Evolutionary conservation across 2,113 vertebrate genomes (phyloP).

Genomic region (Cinclus mexicanus): DNA sequence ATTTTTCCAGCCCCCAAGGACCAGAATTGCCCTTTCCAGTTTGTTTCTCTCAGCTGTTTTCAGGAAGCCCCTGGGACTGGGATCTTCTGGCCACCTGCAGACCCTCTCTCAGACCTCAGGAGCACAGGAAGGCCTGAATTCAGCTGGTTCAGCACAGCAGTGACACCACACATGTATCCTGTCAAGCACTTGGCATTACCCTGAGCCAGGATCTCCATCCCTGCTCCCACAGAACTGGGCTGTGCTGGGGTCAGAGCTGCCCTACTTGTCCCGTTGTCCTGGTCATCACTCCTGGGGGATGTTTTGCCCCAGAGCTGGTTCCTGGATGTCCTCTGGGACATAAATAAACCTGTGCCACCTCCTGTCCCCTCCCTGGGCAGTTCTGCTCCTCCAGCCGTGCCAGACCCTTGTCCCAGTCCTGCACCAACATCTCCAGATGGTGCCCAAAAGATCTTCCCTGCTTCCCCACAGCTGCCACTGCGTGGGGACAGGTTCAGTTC

Average conservation of each 20-base stretch:
- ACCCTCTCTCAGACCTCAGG: not conserved
- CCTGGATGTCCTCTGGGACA: not conserved
- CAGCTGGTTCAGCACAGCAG: not conserved
- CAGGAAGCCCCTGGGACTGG: not conserved
- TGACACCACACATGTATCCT: fast-evolving
- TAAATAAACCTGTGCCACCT: not conserved
- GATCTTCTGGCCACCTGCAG: not conserved
- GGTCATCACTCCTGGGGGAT: fast-evolving
- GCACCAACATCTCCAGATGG: not conserved
- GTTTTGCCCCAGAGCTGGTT: not conserved
- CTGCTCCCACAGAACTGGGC: not conserved
- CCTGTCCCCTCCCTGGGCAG: not conserved
- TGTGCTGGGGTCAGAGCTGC: not conserved
- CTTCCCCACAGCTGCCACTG: fast-evolving
- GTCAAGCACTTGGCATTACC: fast-evolving
- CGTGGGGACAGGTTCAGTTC: fast-evolving
- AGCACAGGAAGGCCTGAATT: not conserved
- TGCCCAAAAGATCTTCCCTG: not conserved
- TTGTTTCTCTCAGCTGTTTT: not conserved
- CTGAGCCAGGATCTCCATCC: not conserved
- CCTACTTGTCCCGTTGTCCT: fast-evolving
- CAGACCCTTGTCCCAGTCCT: fast-evolving
- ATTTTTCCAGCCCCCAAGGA: not conserved
- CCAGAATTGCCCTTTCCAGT: not conserved
- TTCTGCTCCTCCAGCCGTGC: not conserved